Evolutionary conservation across 2,797 vertebrate genomes (phyloP).

Genomic region (Characodon lateralis): DNA sequence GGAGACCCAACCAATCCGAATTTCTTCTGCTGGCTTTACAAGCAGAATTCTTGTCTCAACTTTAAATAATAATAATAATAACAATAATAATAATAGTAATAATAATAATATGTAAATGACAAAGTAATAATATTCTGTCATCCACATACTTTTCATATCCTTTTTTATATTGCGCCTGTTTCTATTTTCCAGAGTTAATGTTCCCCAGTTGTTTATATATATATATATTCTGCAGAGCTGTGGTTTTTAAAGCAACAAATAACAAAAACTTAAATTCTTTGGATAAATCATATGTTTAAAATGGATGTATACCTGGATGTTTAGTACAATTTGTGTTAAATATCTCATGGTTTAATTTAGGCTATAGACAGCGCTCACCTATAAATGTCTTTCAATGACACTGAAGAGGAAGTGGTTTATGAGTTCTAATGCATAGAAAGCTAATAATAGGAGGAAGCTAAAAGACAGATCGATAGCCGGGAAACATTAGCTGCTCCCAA

Average conservation of each 20-base stretch:
- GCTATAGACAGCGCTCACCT: constrained; percentile 14
- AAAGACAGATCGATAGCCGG: constrained; percentile 73
- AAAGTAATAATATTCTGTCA: too few relatives aligned
- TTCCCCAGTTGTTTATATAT: neutral
- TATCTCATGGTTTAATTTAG: neutral
- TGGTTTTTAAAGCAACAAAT: neutral
- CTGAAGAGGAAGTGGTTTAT: constrained; percentile 32
- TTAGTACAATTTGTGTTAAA: neutral
- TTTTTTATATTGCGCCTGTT: neutral
- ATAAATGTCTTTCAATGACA: constrained; percentile 18
- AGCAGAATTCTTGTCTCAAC: too few relatives aligned
- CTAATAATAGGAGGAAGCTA: constrained; percentile 74
- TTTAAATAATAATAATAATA: too few relatives aligned
- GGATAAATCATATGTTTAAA: neutral
- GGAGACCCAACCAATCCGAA: too few relatives aligned
- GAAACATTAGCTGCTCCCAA: constrained; percentile 72
- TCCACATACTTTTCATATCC: neutral
- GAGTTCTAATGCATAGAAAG: constrained; percentile 51
- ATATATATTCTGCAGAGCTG: neutral
- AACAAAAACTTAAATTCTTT: neutral
- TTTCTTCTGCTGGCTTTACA: too few relatives aligned
- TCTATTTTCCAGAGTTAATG: neutral
- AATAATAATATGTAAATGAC: neutral
- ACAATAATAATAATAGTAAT: neutral
- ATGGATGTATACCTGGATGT: neutral